Percentiles rank a stretch among this genome's conserved stretches.
Conservation (phyloP, 37 sponge, comb jelly and placozoan genomes). For the Hormiphora californensis region DNA sequence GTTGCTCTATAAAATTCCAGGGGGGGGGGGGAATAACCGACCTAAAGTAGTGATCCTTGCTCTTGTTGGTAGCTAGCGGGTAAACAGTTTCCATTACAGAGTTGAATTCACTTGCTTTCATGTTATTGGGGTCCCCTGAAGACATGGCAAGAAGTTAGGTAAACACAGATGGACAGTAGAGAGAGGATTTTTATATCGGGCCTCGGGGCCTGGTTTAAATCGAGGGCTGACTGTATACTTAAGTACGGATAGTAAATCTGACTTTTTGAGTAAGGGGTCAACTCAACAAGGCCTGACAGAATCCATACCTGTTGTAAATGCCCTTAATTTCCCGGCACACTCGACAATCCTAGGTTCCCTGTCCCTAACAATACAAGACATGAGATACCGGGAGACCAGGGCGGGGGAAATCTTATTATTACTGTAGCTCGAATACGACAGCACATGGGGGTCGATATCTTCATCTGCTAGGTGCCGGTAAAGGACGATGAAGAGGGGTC, state of each 20-base stretch:
- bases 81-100: slow-evolving; percentile 13
- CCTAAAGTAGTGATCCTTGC: slow-evolving; percentile 43
- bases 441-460: slow-evolving; percentile 51
- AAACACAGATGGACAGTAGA: no score
- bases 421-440: neutral
- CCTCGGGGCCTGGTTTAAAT: no score
- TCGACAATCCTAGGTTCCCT: slow-evolving; percentile 12
- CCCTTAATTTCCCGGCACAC: neutral
- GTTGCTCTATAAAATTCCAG: no score
- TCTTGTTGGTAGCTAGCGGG: slow-evolving; percentile 47
- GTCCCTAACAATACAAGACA: slow-evolving; percentile 13
- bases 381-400: slow-evolving; percentile 39
- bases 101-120: neutral
- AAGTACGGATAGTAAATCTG: no score
- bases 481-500: slow-evolving; percentile 38
- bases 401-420: slow-evolving; percentile 15
- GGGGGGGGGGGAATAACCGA: no score
- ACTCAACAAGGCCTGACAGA: no score
- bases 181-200: no score
- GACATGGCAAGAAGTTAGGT: no score
- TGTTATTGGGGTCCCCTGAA: neutral
- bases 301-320: no score
- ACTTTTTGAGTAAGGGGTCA: no score
- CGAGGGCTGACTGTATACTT: no score
- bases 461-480: slow-evolving; percentile 44